phyloP scores from a whole-genome alignment of 2,113 vertebrate genomes.

The Saccopteryx leptura region DNA sequence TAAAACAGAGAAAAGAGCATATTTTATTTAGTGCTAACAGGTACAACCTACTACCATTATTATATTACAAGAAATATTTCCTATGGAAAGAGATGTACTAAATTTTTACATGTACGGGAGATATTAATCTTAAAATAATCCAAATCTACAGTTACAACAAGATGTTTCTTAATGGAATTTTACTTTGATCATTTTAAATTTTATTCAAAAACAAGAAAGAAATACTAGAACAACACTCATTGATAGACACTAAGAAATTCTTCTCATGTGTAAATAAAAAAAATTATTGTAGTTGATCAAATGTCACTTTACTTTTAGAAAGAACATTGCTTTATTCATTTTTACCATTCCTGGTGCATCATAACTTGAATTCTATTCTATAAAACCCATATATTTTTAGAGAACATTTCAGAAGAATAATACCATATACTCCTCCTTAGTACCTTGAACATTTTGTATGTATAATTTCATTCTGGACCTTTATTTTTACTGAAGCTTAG shows the following conservation, averaged over 20 bases:
- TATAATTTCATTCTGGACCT: background rate
- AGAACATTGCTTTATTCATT: background rate
- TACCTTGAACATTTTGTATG: background rate
- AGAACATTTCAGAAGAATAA: slow-evolving; percentile 9
- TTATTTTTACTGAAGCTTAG: background rate
- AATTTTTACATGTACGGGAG: background rate
- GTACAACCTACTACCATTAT: background rate
- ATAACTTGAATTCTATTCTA: background rate
- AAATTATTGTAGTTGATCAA: background rate
- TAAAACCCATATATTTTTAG: background rate
- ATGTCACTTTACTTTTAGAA: background rate
- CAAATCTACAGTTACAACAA: background rate
- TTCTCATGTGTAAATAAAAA: background rate
- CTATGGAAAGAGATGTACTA: background rate
- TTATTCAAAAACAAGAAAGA: background rate
- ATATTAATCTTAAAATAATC: background rate
- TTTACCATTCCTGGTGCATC: background rate
- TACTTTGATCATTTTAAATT: slow-evolving; percentile 17
- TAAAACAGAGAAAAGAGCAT: background rate
- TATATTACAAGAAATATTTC: background rate
- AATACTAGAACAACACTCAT: background rate
- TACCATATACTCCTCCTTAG: background rate
- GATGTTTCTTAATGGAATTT: background rate
- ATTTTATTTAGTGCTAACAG: background rate
- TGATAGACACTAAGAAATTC: background rate